Evolutionary conservation across 2,797 vertebrate genomes (phyloP), one percentile per base, ranked within the genome.

Genomic region (Tarsius wallacei): DNA sequence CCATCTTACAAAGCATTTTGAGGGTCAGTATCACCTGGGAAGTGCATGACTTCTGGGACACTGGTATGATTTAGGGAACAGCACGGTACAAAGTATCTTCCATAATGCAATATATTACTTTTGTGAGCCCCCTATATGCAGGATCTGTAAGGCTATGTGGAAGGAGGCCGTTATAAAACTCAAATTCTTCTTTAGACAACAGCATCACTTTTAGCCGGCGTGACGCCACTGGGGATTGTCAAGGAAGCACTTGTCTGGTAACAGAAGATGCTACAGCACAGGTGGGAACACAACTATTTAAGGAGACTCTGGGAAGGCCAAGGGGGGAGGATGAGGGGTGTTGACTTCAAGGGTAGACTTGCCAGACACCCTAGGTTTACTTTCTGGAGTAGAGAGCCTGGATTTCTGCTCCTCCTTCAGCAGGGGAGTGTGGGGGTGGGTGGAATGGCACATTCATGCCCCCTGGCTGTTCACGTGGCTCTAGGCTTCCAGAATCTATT

Each of bases 81-180:
- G 47, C 2, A 7, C n/a, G 1, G 86, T 78, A 97, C 51, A 89
- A 93, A 97, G 36, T n/a, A 74, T 9, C 84, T 93, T 49, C 90
- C 36, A 0, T 17, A 22, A 86, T 59, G 83, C 74, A 68, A 64
- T 14, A 0, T 49, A 73, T 84, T 76, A 94, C 64, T 83, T 93
- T 47, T 10, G 66, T 15, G 55, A 95, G 90, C 87, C 85, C 96
- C 71, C 0, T 42, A 63, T 77, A 70, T 89, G 83, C 36, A 86
- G 70, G 76, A 47, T 61, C 92, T 55, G 1, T 96, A 98, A 97
- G 97, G 97, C 95, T 71, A 57, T 0, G 33, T 42, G 80, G 90
- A 81, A 87, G 0, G 9, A 90, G 66, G 81, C 5, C 55, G 59
- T 36, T 66, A n/a, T 61, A 90, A 90, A 93, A 47, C 68, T 57